Evolutionary conservation across 2,797 vertebrate species (phyloP).

Genomic region (Australoheros facetus): DNA sequence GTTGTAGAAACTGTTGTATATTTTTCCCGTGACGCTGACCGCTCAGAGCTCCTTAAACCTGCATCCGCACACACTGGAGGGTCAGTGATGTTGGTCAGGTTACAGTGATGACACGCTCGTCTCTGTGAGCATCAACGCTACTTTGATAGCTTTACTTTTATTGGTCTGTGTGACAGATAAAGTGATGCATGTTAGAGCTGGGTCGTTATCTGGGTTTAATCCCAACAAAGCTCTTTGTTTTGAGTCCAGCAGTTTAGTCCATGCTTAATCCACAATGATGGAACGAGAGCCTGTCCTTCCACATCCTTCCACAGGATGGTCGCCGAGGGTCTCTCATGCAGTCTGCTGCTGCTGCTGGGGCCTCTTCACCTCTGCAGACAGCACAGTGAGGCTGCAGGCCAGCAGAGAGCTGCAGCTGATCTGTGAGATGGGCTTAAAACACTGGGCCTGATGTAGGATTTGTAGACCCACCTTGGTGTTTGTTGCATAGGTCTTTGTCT

Average conservation of each 20-base stretch:
- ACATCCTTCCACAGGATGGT: too few relatives aligned
- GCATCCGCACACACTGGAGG: too few relatives aligned
- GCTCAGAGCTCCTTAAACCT: too few relatives aligned
- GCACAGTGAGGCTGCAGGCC: neutral
- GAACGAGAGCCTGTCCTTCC: neutral
- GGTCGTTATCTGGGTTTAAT: too few relatives aligned
- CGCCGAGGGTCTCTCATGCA: neutral
- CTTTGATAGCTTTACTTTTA: too few relatives aligned
- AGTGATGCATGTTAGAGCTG: too few relatives aligned
- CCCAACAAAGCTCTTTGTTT: too few relatives aligned
- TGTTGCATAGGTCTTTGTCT: neutral
- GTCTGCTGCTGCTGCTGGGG: neutral
- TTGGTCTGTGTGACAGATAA: too few relatives aligned
- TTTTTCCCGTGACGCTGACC: neutral
- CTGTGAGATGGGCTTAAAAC: neutral
- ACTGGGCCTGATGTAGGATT: neutral
- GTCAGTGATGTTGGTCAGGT: too few relatives aligned
- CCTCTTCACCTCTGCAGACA: rapidly evolving
- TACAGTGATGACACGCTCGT: too few relatives aligned
- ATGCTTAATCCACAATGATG: neutral
- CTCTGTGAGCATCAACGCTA: too few relatives aligned
- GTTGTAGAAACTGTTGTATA: neutral
- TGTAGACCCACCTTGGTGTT: neutral
- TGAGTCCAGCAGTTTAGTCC: neutral
- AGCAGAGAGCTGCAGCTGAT: neutral